Percentiles rank a stretch among this genome's conserved stretches.
Conservation (phyloP, 2,113 vertebrate genomes). For the Eptatretus burgeri region DNA sequence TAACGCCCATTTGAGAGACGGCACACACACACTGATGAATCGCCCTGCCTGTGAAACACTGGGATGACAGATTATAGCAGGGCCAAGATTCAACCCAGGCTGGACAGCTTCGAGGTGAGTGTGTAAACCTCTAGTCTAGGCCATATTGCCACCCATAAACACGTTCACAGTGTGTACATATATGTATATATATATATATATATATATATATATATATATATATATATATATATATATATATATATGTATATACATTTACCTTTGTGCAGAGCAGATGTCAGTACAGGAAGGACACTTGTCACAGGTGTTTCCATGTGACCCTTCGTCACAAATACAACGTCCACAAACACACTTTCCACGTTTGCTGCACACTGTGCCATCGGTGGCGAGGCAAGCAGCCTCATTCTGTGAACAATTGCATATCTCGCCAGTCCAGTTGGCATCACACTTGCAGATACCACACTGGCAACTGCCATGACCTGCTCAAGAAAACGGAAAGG, state of each 20-base stretch:
- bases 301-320: constrained; percentile 53
- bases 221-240: too few relatives aligned
- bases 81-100: too few relatives aligned
- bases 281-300: constrained; percentile 85
- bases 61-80: too few relatives aligned
- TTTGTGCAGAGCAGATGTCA: constrained; percentile 59
- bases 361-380: constrained; percentile 42
- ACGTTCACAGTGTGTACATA: too few relatives aligned
- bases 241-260: constrained; percentile 22
- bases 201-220: too few relatives aligned
- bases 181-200: too few relatives aligned
- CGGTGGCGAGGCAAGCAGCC: constrained; percentile 43
- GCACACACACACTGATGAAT: too few relatives aligned
- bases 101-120: too few relatives aligned
- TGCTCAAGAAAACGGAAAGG: constrained; percentile 13
- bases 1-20: too few relatives aligned
- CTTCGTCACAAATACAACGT: constrained; percentile 48
- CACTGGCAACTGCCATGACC: constrained; percentile 56
- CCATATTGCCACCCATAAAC: too few relatives aligned
- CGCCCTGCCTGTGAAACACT: too few relatives aligned
- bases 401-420: constrained; percentile 57
- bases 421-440: constrained; percentile 50
- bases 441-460: constrained; percentile 40
- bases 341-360: constrained; percentile 47
- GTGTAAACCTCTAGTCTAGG: too few relatives aligned